Conservation (phyloP, 1,140 invertebrate genomes). For the Papilio helenus region DNA sequence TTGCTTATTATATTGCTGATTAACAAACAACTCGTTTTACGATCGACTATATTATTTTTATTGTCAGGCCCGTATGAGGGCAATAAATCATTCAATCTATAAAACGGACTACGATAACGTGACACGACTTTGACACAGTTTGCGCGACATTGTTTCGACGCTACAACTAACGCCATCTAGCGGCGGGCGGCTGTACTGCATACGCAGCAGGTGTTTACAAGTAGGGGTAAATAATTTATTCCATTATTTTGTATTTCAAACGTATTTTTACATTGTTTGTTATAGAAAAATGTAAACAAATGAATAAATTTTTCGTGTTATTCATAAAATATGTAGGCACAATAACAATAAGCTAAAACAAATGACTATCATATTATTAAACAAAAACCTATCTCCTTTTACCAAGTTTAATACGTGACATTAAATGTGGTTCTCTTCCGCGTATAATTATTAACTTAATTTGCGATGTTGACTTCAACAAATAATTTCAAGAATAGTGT, state of each 20-base stretch:
- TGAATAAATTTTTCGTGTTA: background rate
- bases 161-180: conserved; percentile 65
- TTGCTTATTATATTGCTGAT: conserved; percentile 37
- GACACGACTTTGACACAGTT: conserved; percentile 71
- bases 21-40: conserved; percentile 37
- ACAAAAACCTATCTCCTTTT: background rate
- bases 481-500: too few species aligned
- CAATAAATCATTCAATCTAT: conserved; percentile 62
- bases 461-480: too few species aligned
- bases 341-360: background rate
- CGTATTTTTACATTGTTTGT: background rate
- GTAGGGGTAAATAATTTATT: background rate
- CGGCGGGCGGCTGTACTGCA: conserved; percentile 25
- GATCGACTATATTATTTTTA: conserved; percentile 42
- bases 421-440: background rate
- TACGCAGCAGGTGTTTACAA: conserved; percentile 3
- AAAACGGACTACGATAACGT: conserved; percentile 64
- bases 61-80: conserved; percentile 43
- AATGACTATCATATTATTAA: background rate
- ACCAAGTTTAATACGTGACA: background rate
- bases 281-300: background rate
- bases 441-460: background rate
- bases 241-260: background rate
- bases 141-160: conserved; percentile 43
- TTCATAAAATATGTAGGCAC: background rate